Evolutionary conservation across 2,888 invertebrate genomes (phyloP), one percentile per base, ranked within the genome.

Genomic region (Brachynemurus nebulosus): DNA sequence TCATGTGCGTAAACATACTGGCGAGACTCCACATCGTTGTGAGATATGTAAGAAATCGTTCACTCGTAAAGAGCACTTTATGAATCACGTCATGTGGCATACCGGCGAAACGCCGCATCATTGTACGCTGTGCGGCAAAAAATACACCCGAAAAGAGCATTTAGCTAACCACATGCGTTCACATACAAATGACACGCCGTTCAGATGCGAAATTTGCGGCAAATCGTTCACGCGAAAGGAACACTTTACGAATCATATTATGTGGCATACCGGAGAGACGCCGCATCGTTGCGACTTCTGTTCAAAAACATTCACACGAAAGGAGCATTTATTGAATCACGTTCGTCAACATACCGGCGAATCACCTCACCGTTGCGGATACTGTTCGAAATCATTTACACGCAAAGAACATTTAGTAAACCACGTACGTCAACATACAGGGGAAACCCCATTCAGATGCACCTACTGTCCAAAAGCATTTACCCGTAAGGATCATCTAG

Each of bases 181-280:
- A 49, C 88, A 88, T 64, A 86, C 86, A 51, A 86, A 86, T 61
- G 88, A 88, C 65, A 86, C 86, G 47, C 86, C 88, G 48, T 85
- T 83, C 67, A 76, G 84, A 59, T 89, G 88, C 65, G 85, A 86
- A 63, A 80, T 85, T 60, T 88, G 88, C 67, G 84, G 86, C 64
- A 88, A 88, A 68, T 81, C 84, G 53, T 88, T 88, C 66, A 86
- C 86, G 48, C 74, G 86, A 61, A 88, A 86, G 70, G 88, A 88
- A 69, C 86, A 88, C 67, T 86, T 85, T 70, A 84, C 82, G 76
- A 86, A 86, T 71, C 86, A 86, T 69, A 85, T 86, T 64, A 72
- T 86, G 75, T 86, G 86, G 86, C 86, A 86, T 64, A 85, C 86
- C 66, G 75, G 81, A 37, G 84, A 82, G 60, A 81, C 82, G 1